Evolutionary conservation across 2,797 vertebrate species (phyloP), one percentile per base, ranked within the genome.

Genomic region (Enteromius fasciolatus): DNA sequence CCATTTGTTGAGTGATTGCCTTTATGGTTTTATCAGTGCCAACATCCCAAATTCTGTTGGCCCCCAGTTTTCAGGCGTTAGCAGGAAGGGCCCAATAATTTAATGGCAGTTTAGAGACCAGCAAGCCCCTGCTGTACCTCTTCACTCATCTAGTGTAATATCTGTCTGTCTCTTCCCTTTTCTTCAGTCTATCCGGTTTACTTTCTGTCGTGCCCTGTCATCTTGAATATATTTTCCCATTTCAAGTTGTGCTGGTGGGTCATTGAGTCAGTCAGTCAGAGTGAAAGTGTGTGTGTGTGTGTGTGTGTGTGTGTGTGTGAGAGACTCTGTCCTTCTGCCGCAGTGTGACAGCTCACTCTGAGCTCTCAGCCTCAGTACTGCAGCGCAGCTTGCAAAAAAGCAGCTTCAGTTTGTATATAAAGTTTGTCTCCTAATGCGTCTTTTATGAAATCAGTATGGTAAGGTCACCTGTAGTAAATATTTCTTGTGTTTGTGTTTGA

Each of bases 21-120:
- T 78, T 81, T 41, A 33, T 18, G 33, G 77, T 75, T 82, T 81
- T 12, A 59, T 87, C 85, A 87, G 83, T 87, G 87, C 79, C 85
- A 88, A 78, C 79, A 61, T 63, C 70, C 18, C 3, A 23, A 67
- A 57, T 68, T 82, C 25, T 4, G 25, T 67, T 82, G 8, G 3
- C 50, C 63, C 10, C 36, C 36, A 33, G 33, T 59, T 46, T 68
- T 57, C 17, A 41, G 25, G 28, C 41, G 44, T 44, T 17, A 44
- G 28, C 52, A 68, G 44, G 20, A 81, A 73, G 57, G 11, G 52
- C 12, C 33, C 23, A 28, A 54, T 17, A 36, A 68, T 44, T 57
- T 69, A 63, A 63, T 68, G 52, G 50, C 23, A 68, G 73, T 77
- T 83, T 57, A 69, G 63, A 59, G 23, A 50, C 36, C 52, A 48